These are phyloP conservation scores for Forbesichthys papilliferus DNA, from an alignment of 2,113 vertebrate species.

Conservation along the genomic window DNA sequence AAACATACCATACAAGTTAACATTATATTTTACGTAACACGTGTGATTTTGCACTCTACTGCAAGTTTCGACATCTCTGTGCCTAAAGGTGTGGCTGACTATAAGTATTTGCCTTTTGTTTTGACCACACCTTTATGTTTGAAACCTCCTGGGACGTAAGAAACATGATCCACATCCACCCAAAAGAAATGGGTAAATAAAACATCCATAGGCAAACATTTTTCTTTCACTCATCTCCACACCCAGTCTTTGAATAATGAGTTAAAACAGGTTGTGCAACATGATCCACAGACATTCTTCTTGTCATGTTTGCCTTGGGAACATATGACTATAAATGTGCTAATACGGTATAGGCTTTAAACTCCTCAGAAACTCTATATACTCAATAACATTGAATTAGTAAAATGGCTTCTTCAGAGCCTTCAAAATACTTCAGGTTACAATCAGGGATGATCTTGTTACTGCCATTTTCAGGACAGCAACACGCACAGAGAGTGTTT, in stretches of 20 bases:
- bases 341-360: background rate
- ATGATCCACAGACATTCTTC: slow-evolving; percentile 13
- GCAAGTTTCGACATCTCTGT: background rate
- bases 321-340: background rate
- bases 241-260: background rate
- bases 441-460: background rate
- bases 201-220: slow-evolving; percentile 25
- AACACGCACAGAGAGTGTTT: background rate
- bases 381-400: background rate
- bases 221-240: slow-evolving; percentile 5
- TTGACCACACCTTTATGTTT: slow-evolving; percentile 41
- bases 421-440: background rate
- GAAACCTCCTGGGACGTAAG: slow-evolving; percentile 26
- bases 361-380: background rate
- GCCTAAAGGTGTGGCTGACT: slow-evolving; percentile 39
- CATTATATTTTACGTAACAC: background rate
- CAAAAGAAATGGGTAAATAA: slow-evolving; percentile 11
- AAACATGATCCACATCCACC: slow-evolving; percentile 30
- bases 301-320: slow-evolving; percentile 33
- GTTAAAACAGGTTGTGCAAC: slow-evolving; percentile 5
- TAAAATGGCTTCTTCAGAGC: background rate
- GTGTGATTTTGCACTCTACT: slow-evolving; percentile 4
- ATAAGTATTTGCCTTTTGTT: slow-evolving; percentile 32
- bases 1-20: background rate
- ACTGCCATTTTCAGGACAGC: background rate